Evolutionary conservation across 1,140 invertebrate species (phyloP).

Genomic region (Chrysopa pallens): DNA sequence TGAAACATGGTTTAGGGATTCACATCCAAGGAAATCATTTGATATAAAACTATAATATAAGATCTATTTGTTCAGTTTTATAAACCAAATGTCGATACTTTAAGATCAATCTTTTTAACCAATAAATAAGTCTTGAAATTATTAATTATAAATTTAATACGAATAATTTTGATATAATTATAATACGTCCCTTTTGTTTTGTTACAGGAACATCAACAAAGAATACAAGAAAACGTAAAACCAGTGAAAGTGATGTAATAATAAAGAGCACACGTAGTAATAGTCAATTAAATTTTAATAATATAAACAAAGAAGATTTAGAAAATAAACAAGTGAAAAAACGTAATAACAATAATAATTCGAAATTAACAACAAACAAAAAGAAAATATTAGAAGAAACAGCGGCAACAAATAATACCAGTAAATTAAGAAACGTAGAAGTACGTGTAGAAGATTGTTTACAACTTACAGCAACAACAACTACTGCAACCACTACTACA

Average conservation of each 20-base stretch:
- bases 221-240: constrained; percentile 14
- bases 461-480: constrained; percentile 5
- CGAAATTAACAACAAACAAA: constrained; percentile 11
- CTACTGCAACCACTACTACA: background rate
- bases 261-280: constrained; percentile 5
- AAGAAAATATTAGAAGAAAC: constrained; percentile 23
- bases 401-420: constrained; percentile 11
- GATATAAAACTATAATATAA: too few species aligned
- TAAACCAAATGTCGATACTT: too few species aligned
- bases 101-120: too few species aligned
- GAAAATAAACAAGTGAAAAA: constrained; percentile 17
- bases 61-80: too few species aligned
- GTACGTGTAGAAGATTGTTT: constrained; percentile 12
- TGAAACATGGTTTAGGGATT: too few species aligned
- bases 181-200: too few species aligned
- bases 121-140: too few species aligned
- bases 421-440: constrained; percentile 20
- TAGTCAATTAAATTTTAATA: constrained; percentile 6
- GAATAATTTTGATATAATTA: too few species aligned
- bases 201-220: constrained; percentile 13
- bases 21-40: too few species aligned
- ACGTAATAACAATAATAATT: constrained; percentile 12
- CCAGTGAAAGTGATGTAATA: constrained; percentile 13
- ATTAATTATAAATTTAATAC: too few species aligned
- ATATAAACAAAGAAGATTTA: constrained; percentile 18